These are phyloP conservation scores for Tyria jacobaeae DNA, from an alignment of 2,888 invertebrate genomes.

Conservation along the genomic window DNA sequence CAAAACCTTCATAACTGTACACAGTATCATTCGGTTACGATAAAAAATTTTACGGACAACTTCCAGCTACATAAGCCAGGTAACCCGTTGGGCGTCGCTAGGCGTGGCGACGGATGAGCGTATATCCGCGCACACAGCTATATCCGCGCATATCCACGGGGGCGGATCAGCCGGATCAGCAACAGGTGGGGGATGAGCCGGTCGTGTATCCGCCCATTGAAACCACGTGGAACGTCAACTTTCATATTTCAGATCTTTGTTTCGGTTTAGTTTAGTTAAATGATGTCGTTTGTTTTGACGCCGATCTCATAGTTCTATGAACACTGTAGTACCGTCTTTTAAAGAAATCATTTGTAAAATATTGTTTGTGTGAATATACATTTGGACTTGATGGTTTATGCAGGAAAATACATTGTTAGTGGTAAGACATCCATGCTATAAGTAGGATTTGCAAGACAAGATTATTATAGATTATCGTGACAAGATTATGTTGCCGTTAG, in stretches of 20 bases:
- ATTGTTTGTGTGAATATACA: too few relatives aligned
- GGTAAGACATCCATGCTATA: too few relatives aligned
- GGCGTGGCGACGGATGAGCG: conserved; percentile 72
- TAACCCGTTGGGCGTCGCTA: conserved; percentile 62
- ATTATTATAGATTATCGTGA: too few relatives aligned
- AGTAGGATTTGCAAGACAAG: too few relatives aligned
- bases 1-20: too few relatives aligned
- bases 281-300: not conserved
- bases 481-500: too few relatives aligned
- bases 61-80: conserved; percentile 18
- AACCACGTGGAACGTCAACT: conserved; percentile 65
- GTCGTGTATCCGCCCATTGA: conserved; percentile 75
- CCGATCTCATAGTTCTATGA: not conserved
- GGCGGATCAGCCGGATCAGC: conserved; percentile 84
- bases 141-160: conserved; percentile 77
- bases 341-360: too few relatives aligned
- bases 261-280: not conserved
- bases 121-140: conserved; percentile 62
- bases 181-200: conserved; percentile 87
- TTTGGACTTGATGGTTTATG: too few relatives aligned
- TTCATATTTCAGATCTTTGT: conserved; percentile 29
- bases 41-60: too few relatives aligned
- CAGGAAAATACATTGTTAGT: too few relatives aligned
- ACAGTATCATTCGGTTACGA: too few relatives aligned
- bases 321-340: too few relatives aligned